phyloP scores from a whole-genome alignment of 2,113 vertebrate genomes.

The Nothobranchius kuhntae region DNA sequence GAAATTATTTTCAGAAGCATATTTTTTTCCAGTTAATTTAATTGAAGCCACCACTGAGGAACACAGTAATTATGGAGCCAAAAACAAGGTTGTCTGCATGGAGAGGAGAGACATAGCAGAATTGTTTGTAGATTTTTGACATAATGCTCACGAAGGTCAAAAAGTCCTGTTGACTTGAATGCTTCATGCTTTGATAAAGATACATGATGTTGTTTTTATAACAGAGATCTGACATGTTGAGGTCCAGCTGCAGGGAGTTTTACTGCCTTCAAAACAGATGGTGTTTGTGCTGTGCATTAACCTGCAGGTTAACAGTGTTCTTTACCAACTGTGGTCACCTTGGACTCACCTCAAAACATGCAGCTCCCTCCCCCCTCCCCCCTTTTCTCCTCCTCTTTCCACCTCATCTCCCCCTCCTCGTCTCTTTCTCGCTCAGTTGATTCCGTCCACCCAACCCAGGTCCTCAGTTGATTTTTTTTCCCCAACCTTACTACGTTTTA shows the following conservation, averaged over 20 bases:
- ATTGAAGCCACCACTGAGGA: background rate
- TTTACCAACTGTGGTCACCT: slow-evolving; percentile 70
- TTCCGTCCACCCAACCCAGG: slow-evolving; percentile 34
- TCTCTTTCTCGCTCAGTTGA: slow-evolving; percentile 47
- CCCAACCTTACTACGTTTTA: slow-evolving; percentile 1
- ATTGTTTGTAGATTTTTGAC: slow-evolving; percentile 31
- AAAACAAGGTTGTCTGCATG: background rate
- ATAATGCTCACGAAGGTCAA: slow-evolving; percentile 39
- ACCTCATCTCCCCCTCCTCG: slow-evolving; percentile 35
- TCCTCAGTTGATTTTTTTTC: slow-evolving; percentile 24
- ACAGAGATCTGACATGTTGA: slow-evolving; percentile 7
- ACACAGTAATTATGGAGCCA: background rate
- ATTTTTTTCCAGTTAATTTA: background rate
- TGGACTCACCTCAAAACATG: slow-evolving; percentile 75
- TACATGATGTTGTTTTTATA: slow-evolving; percentile 10
- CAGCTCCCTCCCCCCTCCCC: slow-evolving; percentile 45
- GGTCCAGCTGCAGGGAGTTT: background rate
- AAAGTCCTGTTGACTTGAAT: background rate
- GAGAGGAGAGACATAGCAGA: slow-evolving; percentile 4
- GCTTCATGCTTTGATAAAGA: slow-evolving; percentile 5
- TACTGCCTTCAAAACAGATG: slow-evolving; percentile 30
- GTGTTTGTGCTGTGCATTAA: slow-evolving; percentile 50
- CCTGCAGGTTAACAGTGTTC: slow-evolving; percentile 61
- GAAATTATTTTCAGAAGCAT: no score
- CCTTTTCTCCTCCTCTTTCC: slow-evolving; percentile 38